Base-by-base conservation (phyloP, 2,113 vertebrate genomes). In the Rhea americana region DNA sequence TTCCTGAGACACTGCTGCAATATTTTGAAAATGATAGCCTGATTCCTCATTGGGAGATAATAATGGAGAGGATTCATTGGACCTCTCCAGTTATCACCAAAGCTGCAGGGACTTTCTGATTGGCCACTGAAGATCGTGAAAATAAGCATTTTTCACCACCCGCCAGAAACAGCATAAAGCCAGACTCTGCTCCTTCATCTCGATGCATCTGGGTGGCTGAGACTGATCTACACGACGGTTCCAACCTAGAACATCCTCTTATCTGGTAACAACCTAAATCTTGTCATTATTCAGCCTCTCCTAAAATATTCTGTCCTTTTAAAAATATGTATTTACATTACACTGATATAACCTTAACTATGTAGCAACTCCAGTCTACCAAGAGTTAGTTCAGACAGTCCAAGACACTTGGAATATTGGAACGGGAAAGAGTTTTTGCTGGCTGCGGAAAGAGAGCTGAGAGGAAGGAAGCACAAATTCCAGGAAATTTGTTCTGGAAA, bases 191-290 rank as follows among this genome's bases (percentile, higher is more conserved):
- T 89, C 32, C 70, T 93, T 70, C 68, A 14, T 28, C 55, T 28
- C 66, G 22, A 30, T 66, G 30, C 77, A 5, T 15, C 55, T 4
- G 1, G 2, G 76, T 47, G 82, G 16, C n/a, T 48, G 63, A 81
- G 61, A 9, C 68, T 12, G 80, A 75, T 30, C 77, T 68, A n/a
- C 70, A 58, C 81, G 83, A 61, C 80, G 84, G 48, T 39, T 87
- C 77, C 83, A 89, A 80, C 80, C 83, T 50, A 43, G 56, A 95
- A 9, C 83, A 30, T 93, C 30, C 62, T 95, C 80, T 21, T 62
- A 2, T 51, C 73, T 14, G 94, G 96, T 96, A 96, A 96, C 0
- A 1, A 81, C 25, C 11, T 20, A 91, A 61, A 72, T 75, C 65
- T 91, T 83, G 65, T 90, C 39, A 5, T 90, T 93, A 16, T 81